phyloP scores from a whole-genome alignment of 1,140 invertebrate species.

The Formica selysi region DNA sequence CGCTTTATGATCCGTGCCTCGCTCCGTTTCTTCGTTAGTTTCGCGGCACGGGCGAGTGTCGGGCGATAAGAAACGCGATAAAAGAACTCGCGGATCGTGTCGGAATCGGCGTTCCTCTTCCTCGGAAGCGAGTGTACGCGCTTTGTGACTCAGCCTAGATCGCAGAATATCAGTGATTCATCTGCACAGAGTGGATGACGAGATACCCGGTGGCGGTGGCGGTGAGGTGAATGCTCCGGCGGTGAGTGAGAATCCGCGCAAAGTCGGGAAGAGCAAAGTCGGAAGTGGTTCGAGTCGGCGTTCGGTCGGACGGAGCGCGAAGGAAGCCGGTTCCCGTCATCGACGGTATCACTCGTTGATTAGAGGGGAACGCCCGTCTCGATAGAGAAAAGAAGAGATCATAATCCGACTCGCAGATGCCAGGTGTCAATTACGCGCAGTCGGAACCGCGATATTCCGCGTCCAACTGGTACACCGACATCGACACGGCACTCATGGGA shows the following conservation, averaged over 20 bases:
- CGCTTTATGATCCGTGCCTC: slow-evolving; percentile 4
- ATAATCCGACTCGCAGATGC: slow-evolving; percentile 73
- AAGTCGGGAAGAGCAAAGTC: slow-evolving; percentile 19
- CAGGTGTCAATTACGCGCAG: slow-evolving; percentile 70
- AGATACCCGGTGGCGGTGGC: not conserved
- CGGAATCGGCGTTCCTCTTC: not conserved
- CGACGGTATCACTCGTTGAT: not conserved
- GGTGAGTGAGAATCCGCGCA: slow-evolving; percentile 52
- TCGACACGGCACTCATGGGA: slow-evolving; percentile 85
- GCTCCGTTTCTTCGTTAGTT: not conserved
- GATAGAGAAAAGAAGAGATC: not conserved
- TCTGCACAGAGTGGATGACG: slow-evolving; percentile 3
- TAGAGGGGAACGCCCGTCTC: not conserved
- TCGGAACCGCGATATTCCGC: slow-evolving; percentile 75
- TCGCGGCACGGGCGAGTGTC: not conserved
- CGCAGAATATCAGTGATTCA: slow-evolving; percentile 56
- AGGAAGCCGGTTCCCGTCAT: not conserved
- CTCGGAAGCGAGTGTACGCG: slow-evolving; percentile 11
- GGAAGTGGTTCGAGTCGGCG: slow-evolving; percentile 64
- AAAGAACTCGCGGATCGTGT: not conserved
- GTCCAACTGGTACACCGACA: slow-evolving; percentile 72
- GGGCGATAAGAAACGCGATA: slow-evolving; percentile 27
- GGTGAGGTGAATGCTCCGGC: slow-evolving; percentile 57
- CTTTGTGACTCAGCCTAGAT: slow-evolving; percentile 40
- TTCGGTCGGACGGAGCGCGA: slow-evolving; percentile 29